phyloP scores from a whole-genome alignment of 2,113 vertebrate species.

The Eudorcas thomsonii region DNA sequence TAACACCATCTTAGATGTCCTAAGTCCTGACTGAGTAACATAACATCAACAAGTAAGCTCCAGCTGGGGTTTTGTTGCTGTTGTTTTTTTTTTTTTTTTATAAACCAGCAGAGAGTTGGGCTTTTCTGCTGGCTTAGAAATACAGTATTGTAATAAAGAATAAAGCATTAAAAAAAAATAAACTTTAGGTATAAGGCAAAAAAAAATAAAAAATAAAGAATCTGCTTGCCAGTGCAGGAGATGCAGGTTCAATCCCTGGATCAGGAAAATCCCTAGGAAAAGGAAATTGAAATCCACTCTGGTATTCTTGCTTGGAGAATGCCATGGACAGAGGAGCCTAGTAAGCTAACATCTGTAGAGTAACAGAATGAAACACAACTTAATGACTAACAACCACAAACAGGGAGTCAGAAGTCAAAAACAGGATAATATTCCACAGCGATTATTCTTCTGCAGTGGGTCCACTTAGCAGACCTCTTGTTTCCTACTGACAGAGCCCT shows the following conservation, averaged over 20 bases:
- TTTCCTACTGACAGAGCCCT: neutral
- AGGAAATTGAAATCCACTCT: neutral
- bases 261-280: neutral
- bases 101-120: neutral
- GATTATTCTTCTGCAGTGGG: neutral
- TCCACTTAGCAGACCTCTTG: neutral
- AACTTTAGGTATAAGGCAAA: too few species aligned
- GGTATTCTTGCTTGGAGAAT: neutral
- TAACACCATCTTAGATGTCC: neutral
- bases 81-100: neutral
- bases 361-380: neutral
- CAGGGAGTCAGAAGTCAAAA: neutral
- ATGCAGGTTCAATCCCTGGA: neutral
- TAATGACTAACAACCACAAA: neutral
- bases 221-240: neutral
- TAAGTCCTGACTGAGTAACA: accelerated
- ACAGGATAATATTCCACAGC: neutral
- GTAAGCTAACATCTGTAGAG: neutral
- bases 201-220: too few species aligned
- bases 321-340: neutral
- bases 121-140: neutral
- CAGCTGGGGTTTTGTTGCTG: neutral
- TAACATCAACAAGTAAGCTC: neutral
- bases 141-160: too few species aligned
- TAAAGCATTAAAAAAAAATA: too few species aligned